Base-by-base conservation (phyloP, 2,888 invertebrate species). In the Macroteleia sp. region DNA sequence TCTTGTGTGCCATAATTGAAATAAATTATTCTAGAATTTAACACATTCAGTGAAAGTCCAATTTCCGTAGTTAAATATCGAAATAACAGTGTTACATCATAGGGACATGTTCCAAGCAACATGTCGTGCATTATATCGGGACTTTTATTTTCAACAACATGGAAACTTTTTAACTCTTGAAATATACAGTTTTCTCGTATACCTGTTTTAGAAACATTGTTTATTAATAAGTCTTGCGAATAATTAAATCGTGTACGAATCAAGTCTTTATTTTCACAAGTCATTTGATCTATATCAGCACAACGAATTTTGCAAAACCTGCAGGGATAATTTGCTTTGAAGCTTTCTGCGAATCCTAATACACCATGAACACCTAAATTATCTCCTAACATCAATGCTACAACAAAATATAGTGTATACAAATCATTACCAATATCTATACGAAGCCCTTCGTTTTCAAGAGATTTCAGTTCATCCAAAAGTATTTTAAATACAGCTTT, bases 121-220 rank as follows among this genome's bases (percentile, higher is more conserved):
- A 86, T 44, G 62, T 89, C 87, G 48, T 89, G 89, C 85, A 88
- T 86, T n/a, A 87, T 77, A 67, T 88, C 89, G 77, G 83, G 83
- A 6, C 77, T 77, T 6, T 80, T 22, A 79, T 88, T 89, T 22
- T 77, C 64, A 50, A 83, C 84, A 39, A 80, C 57, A 82, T 89
- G 85, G 82, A 85, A 87, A 75, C n/a, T n/a, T 32, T 30, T 2
- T 5, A 28, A 10, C 14, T 48, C 16, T 12, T 48, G 14, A 10
- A 28, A 28, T 10, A 28, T 30, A 28, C 48, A 48, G 5, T 4
- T 10, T 42, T 17, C 20, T n/a, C 12, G 9, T n/a, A 44, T 19
- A n/a, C 20, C 44, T 8, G 44, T 44, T 44, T 44, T 44, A 16
- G 44, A 20, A 3, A 28, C 12, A 16, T 48, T 16, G 5, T 25